Base-by-base conservation (phyloP, 2,113 vertebrate species). In the Gnathonemus longibarbis region DNA sequence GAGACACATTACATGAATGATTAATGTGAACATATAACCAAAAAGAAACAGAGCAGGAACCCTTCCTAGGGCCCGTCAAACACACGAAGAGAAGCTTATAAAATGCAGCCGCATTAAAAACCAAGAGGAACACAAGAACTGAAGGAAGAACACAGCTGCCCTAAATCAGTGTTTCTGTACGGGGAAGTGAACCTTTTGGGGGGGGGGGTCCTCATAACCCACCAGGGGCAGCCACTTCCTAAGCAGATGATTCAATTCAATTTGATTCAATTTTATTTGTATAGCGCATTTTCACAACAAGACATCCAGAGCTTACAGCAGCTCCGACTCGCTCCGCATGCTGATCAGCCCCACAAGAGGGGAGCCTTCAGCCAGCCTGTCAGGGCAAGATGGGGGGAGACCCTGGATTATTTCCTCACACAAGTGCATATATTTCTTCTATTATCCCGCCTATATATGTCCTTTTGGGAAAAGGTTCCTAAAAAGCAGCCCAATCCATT, bases 171-270 rank as follows among this genome's bases (percentile, higher is more conserved):
- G 11, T 39, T 77, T 77, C 70, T 35, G 70, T 19, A 35, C 0
- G 6, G 19, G 56, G 53, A 6, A 9, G 58, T 27, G 24, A 66
- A 66, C 24, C 58, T n/a, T 58, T 6, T 19, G 10, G 11, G 49
- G 52, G 52, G 46, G 46, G 52, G 17, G 52, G 52, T 27, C 58
- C n/a, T 42, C 35, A 19, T 15, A 4, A 4, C 24, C 31, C 74
- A 91, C 77, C 87, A 58, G 92, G 94, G 91, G 92, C 91, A 94
- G 94, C 92, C 90, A 86, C 31, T 52, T 89, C 88, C 53, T 91
- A 91, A 91, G 91, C 86, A 90, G 91, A 52, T 88, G 9, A 91
- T 93, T 92, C 39, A 89, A 31, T 70, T 70, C 24, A 9, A 62
- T 56, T 56, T 56, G 5, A 56, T 62, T n/a, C n/a, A 13, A 31